These are phyloP conservation scores for Drosophila truncata DNA, from an alignment of 1,140 invertebrate species.

Conservation along the genomic window DNA sequence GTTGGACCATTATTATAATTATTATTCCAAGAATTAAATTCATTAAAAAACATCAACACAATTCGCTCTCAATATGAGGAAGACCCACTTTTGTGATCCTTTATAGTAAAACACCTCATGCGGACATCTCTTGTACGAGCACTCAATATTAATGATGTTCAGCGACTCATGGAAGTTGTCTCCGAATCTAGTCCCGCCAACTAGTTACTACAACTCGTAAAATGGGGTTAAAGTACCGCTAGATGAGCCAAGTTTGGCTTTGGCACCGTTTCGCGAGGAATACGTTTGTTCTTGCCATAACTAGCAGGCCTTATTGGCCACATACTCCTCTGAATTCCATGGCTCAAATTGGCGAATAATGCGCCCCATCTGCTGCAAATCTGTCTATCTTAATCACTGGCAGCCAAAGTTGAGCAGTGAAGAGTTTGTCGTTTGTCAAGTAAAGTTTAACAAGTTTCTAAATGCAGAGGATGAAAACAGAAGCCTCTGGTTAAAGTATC, in stretches of 20 bases:
- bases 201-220: slow-evolving; percentile 5
- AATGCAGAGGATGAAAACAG: slow-evolving; percentile 4
- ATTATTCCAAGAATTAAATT: background rate
- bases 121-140: slow-evolving; percentile 5
- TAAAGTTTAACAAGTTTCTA: slow-evolving; percentile 48
- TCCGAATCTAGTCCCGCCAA: slow-evolving; percentile 13
- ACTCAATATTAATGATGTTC: slow-evolving; percentile 24
- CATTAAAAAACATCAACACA: background rate
- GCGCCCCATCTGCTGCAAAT: slow-evolving; percentile 28
- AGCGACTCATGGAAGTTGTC: slow-evolving; percentile 14
- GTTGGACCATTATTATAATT: background rate
- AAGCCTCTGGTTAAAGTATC: slow-evolving; percentile 4
- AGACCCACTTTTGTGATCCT: slow-evolving; percentile 20
- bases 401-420: slow-evolving; percentile 21
- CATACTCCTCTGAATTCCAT: slow-evolving; percentile 32
- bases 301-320: slow-evolving; percentile 33
- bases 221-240: slow-evolving; percentile 44
- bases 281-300: slow-evolving; percentile 12
- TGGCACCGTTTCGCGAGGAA: slow-evolving; percentile 22
- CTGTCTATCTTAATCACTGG: slow-evolving; percentile 37
- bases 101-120: slow-evolving; percentile 1
- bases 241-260: slow-evolving; percentile 28
- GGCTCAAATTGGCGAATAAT: slow-evolving; percentile 39
- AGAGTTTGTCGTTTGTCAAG: slow-evolving; percentile 40
- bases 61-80: background rate